Base-by-base conservation (phyloP, 2,888 invertebrate species). In the Ophonus ardosiacus region DNA sequence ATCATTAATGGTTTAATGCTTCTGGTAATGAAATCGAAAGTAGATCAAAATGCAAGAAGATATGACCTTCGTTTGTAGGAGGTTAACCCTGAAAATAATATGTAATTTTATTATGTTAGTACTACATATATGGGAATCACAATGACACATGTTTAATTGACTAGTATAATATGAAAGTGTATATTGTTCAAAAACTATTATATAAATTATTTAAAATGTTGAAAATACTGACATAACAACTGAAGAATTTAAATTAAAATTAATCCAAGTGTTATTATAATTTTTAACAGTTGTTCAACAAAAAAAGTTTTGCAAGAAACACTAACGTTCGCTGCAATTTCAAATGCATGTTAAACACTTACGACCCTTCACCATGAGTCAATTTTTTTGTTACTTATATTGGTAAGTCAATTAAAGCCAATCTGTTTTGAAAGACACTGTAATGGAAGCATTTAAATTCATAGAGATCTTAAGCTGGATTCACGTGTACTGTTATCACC, bases 71-170 rank as follows among this genome's bases (percentile, higher is more conserved):
- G 5, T 21, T 51, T 51, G 71, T 43, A 15, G 68, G 68, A 68
- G 68, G 68, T 68, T 68, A 68, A 38, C 68, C 63, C 18, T 63
- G 63, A 24, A 24, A 63, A 63, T 63, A 24, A 24, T 21, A 63
- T 63, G 21, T 2, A 63, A 63, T n/a, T 63, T 10, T 31, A 24
- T 24, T 1, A n/a, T n/a, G 17, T 17, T 18, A n/a, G 7, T 63
- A 63, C 63, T 63, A 2, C 2, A 63, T 63, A 2, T 8, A 63
- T 63, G 24, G 10, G 18, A 21, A 63, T 63, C 24, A 63, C 63
- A 63, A 24, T 31, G 31, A 31, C 31, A 31, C 31, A 31, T 31
- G 31, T 31, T 31, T 31, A 31, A 31, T 31, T 31, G 6, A 31
- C 13, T 13, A 63, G 8, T 63, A 63, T 63, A 8, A 13, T 24